These are phyloP conservation scores for Listronotus oregonensis DNA, from an alignment of 1,140 invertebrate species.

Conservation along the genomic window DNA sequence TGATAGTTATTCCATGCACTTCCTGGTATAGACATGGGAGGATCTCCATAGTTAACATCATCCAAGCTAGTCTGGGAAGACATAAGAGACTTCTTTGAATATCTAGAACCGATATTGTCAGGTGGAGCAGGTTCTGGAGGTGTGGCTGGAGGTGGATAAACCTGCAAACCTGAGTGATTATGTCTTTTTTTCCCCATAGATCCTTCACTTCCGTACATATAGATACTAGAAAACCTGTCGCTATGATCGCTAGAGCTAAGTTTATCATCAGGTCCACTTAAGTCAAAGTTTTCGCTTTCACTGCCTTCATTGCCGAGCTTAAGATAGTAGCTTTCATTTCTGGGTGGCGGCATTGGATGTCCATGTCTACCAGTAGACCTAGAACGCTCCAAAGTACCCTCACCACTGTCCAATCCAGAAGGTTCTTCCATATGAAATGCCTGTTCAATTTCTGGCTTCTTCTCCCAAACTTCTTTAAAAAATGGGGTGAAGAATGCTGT, in stretches of 20 bases:
- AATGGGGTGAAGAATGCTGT: slow-evolving; percentile 94
- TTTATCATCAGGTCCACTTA: slow-evolving; percentile 59
- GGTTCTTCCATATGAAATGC: slow-evolving; percentile 89
- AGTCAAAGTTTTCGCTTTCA: slow-evolving; percentile 83
- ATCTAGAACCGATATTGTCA: slow-evolving; percentile 62
- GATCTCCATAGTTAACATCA: slow-evolving; percentile 62
- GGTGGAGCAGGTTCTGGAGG: slow-evolving; percentile 82
- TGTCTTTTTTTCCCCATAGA: slow-evolving; percentile 52
- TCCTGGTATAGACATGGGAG: slow-evolving; percentile 55
- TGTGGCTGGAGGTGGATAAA: slow-evolving; percentile 79
- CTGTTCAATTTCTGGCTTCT: slow-evolving; percentile 93
- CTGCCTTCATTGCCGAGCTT: slow-evolving; percentile 67
- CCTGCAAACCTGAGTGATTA: slow-evolving; percentile 70
- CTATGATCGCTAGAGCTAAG: slow-evolving; percentile 69
- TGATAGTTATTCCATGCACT: slow-evolving; percentile 68
- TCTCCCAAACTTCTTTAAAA: slow-evolving; percentile 95
- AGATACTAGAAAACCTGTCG: slow-evolving; percentile 63
- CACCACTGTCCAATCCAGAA: slow-evolving; percentile 68
- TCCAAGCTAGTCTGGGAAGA: slow-evolving; percentile 70
- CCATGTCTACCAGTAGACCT: slow-evolving; percentile 54
- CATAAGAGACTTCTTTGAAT: slow-evolving; percentile 39
- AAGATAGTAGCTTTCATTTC: slow-evolving; percentile 74
- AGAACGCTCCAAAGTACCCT: slow-evolving; percentile 72
- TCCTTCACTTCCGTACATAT: slow-evolving; percentile 55
- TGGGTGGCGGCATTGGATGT: slow-evolving; percentile 64